These are phyloP conservation scores for Agriopis marginaria DNA, from an alignment of 2,888 invertebrate genomes.

Conservation along the genomic window DNA sequence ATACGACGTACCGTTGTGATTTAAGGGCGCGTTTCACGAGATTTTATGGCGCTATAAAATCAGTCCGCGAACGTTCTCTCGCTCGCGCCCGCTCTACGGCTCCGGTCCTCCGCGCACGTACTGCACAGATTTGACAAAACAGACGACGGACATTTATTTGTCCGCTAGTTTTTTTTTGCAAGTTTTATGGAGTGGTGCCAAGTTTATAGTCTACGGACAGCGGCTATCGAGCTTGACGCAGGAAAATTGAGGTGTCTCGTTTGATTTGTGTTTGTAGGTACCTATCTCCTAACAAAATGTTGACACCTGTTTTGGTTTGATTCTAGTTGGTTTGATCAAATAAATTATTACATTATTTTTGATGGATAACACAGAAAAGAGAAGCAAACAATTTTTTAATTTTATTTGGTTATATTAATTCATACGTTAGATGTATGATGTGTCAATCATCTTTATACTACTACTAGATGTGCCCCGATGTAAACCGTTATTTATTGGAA, in stretches of 20 bases:
- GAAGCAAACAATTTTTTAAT: too few species aligned
- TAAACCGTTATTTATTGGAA: too few species aligned
- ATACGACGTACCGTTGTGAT: conserved; percentile 84
- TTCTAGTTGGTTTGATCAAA: too few species aligned
- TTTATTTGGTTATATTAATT: too few species aligned
- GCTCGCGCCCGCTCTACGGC: conserved; percentile 44
- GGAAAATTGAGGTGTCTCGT: conserved; percentile 64
- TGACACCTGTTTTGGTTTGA: too few species aligned
- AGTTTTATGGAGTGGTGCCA: conserved; percentile 84
- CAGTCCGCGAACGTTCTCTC: conserved; percentile 71
- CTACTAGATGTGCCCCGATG: too few species aligned
- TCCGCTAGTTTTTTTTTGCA: conserved; percentile 80
- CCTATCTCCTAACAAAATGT: too few species aligned
- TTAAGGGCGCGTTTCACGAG: conserved; percentile 85
- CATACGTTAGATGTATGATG: too few species aligned
- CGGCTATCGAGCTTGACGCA: conserved; percentile 70
- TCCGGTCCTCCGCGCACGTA: conserved; percentile 69
- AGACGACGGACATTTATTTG: conserved; percentile 84
- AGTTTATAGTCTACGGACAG: conserved; percentile 77
- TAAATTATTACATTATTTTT: too few species aligned
- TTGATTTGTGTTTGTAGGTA: conserved; percentile 57
- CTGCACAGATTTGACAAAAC: conserved; percentile 85
- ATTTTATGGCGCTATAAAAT: conserved; percentile 86
- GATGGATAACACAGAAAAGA: too few species aligned
- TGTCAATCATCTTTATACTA: too few species aligned